Conservation (phyloP, 2,797 vertebrate genomes). For the Monodelphis domestica region DNA sequence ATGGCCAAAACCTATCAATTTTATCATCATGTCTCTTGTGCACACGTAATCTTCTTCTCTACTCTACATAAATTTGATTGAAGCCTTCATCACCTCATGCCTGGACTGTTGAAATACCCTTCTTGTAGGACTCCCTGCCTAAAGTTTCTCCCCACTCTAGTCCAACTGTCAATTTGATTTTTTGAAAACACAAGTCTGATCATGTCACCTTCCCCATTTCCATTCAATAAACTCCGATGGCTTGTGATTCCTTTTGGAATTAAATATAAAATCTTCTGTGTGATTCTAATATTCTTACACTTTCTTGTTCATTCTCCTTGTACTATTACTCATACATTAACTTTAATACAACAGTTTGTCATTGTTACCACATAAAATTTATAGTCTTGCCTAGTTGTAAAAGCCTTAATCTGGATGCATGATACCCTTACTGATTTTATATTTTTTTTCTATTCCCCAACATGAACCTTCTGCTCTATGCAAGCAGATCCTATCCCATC, state of each 20-base stretch:
- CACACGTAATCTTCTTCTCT: not conserved
- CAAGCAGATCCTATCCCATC: not conserved
- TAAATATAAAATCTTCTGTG: not conserved
- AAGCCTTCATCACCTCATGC: not conserved
- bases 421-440: fast-evolving
- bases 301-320: not conserved
- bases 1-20: not conserved
- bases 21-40: not conserved
- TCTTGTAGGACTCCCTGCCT: not conserved
- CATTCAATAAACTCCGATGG: not conserved
- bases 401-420: not conserved
- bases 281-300: not conserved
- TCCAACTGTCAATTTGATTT: not conserved
- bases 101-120: not conserved
- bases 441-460: not conserved
- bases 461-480: not conserved
- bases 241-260: not conserved
- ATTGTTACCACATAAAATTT: not conserved
- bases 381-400: not conserved
- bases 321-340: not conserved
- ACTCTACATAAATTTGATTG: not conserved
- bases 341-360: not conserved
- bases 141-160: not conserved
- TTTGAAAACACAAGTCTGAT: not conserved
- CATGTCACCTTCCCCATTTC: not conserved